Conservation (phyloP, 2,888 invertebrate genomes). For the Drosophila barbarae region DNA sequence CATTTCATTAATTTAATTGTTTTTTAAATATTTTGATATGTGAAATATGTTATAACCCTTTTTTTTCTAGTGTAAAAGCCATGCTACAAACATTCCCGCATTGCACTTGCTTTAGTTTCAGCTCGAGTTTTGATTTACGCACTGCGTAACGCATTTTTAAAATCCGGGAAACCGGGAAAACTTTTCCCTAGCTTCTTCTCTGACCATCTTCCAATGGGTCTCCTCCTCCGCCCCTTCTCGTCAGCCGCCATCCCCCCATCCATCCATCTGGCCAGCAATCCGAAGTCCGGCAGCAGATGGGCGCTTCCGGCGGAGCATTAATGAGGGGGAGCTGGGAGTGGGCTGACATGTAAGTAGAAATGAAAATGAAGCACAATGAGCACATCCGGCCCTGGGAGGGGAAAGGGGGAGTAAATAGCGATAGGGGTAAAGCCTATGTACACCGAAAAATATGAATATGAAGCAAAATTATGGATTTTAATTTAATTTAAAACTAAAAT, state of each 20-base stretch:
- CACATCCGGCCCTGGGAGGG: constrained; percentile 53
- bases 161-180: constrained; percentile 25
- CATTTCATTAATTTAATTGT: too few species aligned
- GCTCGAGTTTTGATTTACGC: constrained; percentile 62
- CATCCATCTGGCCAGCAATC: constrained; percentile 2
- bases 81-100: constrained; percentile 15
- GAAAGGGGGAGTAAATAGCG: constrained; percentile 12
- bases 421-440: constrained; percentile 39
- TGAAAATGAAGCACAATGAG: constrained; percentile 63
- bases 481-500: background rate
- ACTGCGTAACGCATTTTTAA: constrained; percentile 55
- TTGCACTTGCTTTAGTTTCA: constrained; percentile 37
- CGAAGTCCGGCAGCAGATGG: constrained; percentile 39
- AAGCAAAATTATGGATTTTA: background rate
- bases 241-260: background rate
- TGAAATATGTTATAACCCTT: background rate
- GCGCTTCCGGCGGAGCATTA: constrained; percentile 55
- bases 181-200: constrained; percentile 19
- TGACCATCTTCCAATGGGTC: constrained; percentile 10
- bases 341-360: constrained; percentile 59
- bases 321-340: constrained; percentile 30
- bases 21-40: too few species aligned
- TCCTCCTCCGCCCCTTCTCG: background rate
- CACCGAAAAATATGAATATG: constrained; percentile 1
- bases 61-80: constrained; percentile 7